Base-by-base conservation (phyloP, 2,113 vertebrate species). In the Spheniscus mendiculus region DNA sequence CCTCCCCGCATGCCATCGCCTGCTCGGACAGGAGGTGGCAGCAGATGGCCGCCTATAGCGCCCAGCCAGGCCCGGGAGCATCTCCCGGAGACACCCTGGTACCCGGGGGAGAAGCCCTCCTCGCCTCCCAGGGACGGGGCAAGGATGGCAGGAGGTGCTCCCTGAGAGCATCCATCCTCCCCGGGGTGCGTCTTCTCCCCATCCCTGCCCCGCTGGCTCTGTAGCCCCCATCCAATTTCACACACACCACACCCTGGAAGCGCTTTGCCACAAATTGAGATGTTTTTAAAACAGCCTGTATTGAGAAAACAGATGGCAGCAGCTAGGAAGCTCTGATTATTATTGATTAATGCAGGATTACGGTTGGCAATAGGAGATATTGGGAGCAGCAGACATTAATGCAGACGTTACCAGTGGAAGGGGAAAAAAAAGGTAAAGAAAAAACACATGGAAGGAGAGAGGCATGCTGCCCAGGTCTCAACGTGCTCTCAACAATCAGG, bases 11-110 rank as follows among this genome's bases (percentile, higher is more conserved):
- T 83, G 84, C 38, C 83, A 42, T 47, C 47, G 22, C 93, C 62
- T 53, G 27, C 85, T 45, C 63, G 55, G 85, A 92, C 96, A 63
- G 94, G 86, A 96, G 97, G 83, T 95, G 97, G 97, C 96, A 97
- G 96, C 94, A 97, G 82, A 96, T 26, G 86, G 88, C 74, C 70
- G 20, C 65, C 65, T 27, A 65, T 12, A 53, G 66, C 70, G 1
- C 38, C 85, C 34, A 22, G 34, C 40, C 17, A 5, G 50, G 6
- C 10, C 42, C 10, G 27, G 47, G 20, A 77, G 65, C 88, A 53
- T 6, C 88, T 44, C 56, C 86, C 9, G 9, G 45, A 66, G 79
- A 23, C 27, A 34, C 25, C 21, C 36, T 16, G 18, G 25, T 3
- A 13, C 55, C 30, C 38, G 7, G 21, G 47, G 34, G 30, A 73